These are phyloP conservation scores for Heterodera filipjevi DNA, from an alignment of 2,888 invertebrate genomes.

Conservation along the genomic window DNA sequence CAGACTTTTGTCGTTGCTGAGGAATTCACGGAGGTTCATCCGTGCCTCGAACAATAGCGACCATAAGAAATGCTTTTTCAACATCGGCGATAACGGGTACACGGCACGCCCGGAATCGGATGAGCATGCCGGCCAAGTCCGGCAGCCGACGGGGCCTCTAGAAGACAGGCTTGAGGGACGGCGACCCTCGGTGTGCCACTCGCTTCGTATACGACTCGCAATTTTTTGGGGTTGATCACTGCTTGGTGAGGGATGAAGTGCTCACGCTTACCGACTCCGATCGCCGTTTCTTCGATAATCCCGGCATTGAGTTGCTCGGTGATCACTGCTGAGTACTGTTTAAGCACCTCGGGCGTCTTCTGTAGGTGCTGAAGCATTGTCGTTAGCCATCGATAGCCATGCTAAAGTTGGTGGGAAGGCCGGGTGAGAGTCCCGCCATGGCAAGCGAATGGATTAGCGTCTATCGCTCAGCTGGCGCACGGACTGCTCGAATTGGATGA, in stretches of 20 bases:
- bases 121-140: conserved; percentile 32
- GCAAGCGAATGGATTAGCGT: neutral
- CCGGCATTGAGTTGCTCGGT: conserved; percentile 16
- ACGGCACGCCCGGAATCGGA: conserved; percentile 25
- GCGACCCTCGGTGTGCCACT: conserved; percentile 23
- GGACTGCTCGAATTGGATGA: neutral
- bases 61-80: conserved; percentile 35
- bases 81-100: conserved; percentile 33
- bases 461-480: neutral
- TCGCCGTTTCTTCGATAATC: conserved; percentile 39
- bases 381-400: neutral
- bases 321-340: conserved; percentile 18
- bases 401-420: conserved; percentile 8
- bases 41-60: conserved; percentile 29
- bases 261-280: neutral
- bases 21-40: conserved; percentile 44
- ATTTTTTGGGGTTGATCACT: conserved; percentile 41
- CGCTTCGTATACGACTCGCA: conserved; percentile 51
- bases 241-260: conserved; percentile 25
- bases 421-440: neutral
- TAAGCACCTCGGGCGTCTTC: neutral
- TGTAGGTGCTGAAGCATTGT: neutral
- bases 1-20: conserved; percentile 20
- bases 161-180: conserved; percentile 40
- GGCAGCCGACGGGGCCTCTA: conserved; percentile 38